Base-by-base conservation (phyloP, 2,888 invertebrate genomes). In the Lasius fuliginosus region DNA sequence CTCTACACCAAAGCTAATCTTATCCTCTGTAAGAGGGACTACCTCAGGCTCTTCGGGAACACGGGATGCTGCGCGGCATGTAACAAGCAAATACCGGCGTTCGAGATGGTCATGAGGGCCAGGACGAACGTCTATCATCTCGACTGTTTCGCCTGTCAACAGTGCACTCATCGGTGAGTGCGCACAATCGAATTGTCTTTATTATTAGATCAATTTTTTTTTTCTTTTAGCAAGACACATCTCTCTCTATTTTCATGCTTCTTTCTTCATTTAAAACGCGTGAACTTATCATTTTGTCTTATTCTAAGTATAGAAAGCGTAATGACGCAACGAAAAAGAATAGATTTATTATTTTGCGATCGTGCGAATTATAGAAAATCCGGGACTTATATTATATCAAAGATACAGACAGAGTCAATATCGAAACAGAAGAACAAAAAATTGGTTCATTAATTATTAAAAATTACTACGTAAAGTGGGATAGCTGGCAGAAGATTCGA, bases 61-160 rank as follows among this genome's bases (percentile, higher is more conserved):
- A 99, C 99, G 23, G 99, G 99, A 42, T 98, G 98, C 95, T 99
- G 99, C 95, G 98, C 99, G 46, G 99, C 99, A 30, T 99, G 99
- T 96, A 98, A 98, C 95, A 99, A 99, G 96, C 98, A 98, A 94
- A 99, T 99, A 94, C 99, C 99, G 3, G 99, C 99, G 75, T 99
- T 99, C 95, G 99, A 99, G 95, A 99, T 99, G 99, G 99, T 99
- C 91, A 99, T 99, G 99, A 96, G 99, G 91, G 99, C 99, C 67
- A 97, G 98, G 92, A 98, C 97, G 95, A 99, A 99, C 94, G 99
- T 99, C 86, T 99, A 99, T 95, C 99, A 99, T 95, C 96, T 99
- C 93, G 99, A 99, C 95, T 99, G 99, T 95, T 99, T 99, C 95
- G 99, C 99, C 76, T 99, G 99, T 95, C 99, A 99, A 94, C 99